phyloP scores from a whole-genome alignment of 2,888 invertebrate species.

The Diabrotica balteata region DNA sequence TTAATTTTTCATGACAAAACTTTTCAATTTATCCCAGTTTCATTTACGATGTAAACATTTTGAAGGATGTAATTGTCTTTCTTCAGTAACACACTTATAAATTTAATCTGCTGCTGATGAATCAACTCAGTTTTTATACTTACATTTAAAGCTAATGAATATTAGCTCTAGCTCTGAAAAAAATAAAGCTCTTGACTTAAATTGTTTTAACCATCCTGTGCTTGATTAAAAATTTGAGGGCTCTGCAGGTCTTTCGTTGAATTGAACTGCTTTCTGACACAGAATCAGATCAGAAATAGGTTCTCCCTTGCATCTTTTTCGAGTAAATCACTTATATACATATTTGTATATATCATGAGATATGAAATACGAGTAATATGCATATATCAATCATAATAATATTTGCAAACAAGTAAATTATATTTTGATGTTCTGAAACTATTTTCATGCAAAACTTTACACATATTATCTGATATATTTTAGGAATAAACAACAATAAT shows the following conservation, averaged over 20 bases:
- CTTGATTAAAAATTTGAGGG: constrained; percentile 1
- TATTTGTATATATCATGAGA: no score
- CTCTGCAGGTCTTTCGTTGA: neutral
- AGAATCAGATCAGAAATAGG: constrained; percentile 12
- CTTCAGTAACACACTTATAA: constrained; percentile 8
- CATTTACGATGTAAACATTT: neutral
- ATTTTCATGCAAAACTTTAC: no score
- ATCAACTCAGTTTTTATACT: constrained; percentile 10
- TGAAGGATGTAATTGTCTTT: neutral
- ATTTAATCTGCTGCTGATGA: constrained; percentile 9
- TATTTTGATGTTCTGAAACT: no score
- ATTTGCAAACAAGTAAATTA: no score
- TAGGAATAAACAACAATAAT: no score
- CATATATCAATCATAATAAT: no score
- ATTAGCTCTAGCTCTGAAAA: no score
- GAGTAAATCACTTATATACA: constrained; percentile 1
- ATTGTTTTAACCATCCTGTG: neutral
- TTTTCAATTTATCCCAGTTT: neutral
- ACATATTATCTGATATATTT: no score
- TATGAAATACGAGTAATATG: no score
- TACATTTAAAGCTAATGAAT: constrained; percentile 6
- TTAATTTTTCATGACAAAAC: neutral
- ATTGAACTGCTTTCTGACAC: constrained; percentile 10
- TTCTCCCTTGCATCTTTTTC: neutral
- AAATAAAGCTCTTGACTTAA: constrained; percentile 17